These are phyloP conservation scores for Phallusia fumigata DNA, from an alignment of 23 tunicate genomes.

Conservation along the genomic window DNA sequence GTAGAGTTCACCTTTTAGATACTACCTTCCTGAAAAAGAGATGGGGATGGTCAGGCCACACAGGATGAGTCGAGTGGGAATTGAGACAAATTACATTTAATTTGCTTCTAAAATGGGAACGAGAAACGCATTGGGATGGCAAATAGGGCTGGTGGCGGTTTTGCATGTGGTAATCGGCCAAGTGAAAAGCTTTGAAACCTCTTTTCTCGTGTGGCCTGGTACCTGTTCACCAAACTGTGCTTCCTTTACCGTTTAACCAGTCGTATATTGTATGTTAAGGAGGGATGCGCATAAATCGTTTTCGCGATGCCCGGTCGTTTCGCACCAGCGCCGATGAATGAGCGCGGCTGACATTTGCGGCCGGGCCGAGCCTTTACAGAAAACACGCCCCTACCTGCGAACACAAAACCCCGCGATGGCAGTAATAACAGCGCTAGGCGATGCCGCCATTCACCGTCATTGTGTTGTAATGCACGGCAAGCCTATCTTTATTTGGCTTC, in stretches of 20 bases:
- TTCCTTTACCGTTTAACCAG: too few relatives aligned
- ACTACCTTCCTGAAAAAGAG: too few relatives aligned
- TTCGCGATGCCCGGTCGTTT: not conserved
- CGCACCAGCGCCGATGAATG: not conserved
- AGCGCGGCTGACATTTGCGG: not conserved
- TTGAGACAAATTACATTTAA: not conserved
- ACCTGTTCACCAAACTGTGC: too few relatives aligned
- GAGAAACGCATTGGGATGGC: not conserved
- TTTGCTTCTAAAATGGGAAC: conserved; percentile 6
- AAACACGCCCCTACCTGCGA: conserved; percentile 6
- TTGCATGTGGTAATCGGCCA: not conserved
- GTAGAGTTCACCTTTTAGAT: too few relatives aligned
- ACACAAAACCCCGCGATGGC: conserved; percentile 2
- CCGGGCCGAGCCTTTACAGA: not conserved
- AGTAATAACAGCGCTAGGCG: not conserved
- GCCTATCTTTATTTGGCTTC: not conserved
- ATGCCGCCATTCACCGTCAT: not conserved
- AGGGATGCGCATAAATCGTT: not conserved
- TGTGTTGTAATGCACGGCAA: conserved; percentile 13
- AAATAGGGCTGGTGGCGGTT: conserved; percentile 1
- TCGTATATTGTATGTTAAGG: not conserved
- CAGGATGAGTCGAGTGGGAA: not conserved
- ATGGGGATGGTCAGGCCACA: not conserved
- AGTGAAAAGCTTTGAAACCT: not conserved
- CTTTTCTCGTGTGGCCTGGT: not conserved